Percentiles rank a stretch among this genome's conserved stretches.
These are phyloP conservation scores for Heliothis virescens DNA, from an alignment of 1,140 invertebrate genomes.

Conservation along the genomic window DNA sequence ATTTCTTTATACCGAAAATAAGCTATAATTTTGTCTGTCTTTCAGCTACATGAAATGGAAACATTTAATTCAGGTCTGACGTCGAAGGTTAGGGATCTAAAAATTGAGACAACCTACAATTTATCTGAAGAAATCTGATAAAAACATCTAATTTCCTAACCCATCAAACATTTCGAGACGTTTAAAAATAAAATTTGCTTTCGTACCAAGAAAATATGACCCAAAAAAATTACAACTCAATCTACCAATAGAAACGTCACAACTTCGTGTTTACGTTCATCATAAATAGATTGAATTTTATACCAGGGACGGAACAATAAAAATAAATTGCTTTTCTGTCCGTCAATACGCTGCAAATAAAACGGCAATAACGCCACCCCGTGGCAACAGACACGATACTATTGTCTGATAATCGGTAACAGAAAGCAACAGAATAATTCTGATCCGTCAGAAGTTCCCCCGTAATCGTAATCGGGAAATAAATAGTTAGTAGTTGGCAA, in stretches of 20 bases:
- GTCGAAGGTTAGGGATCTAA: no score
- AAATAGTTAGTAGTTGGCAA: constrained; percentile 73
- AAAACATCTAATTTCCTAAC: not conserved
- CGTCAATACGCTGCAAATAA: constrained; percentile 80
- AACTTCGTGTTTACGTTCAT: constrained; percentile 65
- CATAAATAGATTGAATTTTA: constrained; percentile 84
- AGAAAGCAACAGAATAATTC: constrained; percentile 72
- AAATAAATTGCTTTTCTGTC: constrained; percentile 79
- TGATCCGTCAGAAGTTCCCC: constrained; percentile 79
- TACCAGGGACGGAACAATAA: constrained; percentile 78
- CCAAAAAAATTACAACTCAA: constrained; percentile 7
- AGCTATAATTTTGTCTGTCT: no score
- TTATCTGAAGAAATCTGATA: not conserved
- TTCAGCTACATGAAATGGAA: no score
- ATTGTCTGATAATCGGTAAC: constrained; percentile 71
- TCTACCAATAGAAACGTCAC: constrained; percentile 48
- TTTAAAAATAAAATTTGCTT: not conserved
- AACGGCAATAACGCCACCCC: constrained; percentile 69
- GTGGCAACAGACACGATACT: constrained; percentile 56
- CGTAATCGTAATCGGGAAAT: constrained; percentile 81
- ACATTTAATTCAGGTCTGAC: no score
- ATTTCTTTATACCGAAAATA: no score
- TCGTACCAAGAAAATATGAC: constrained; percentile 1
- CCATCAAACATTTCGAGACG: not conserved
- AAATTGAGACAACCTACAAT: not conserved